Evolutionary conservation across 2,888 invertebrate species (phyloP).

Genomic region (Rhogogaster chlorosoma): DNA sequence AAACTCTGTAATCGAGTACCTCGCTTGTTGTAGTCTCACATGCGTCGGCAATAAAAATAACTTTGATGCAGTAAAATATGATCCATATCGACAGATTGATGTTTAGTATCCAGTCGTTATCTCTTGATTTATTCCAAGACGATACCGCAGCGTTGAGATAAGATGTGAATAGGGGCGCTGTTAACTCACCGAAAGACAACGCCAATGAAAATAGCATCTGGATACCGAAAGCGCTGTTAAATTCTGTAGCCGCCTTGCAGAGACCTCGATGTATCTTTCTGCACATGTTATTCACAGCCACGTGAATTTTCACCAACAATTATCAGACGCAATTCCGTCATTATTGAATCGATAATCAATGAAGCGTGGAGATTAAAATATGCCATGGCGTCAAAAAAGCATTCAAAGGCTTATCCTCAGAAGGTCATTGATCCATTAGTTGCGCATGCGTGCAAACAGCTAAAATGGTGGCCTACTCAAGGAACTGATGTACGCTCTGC

Average conservation of each 20-base stretch:
- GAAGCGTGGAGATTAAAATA: too few relatives aligned
- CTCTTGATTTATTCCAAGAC: background rate
- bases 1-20: background rate
- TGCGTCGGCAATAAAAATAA: background rate
- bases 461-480: too few relatives aligned
- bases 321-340: too few relatives aligned
- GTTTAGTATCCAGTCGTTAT: background rate
- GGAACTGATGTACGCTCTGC: too few relatives aligned
- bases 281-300: background rate
- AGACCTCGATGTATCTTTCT: conserved; percentile 8
- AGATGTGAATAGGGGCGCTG: background rate
- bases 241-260: too few relatives aligned
- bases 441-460: too few relatives aligned
- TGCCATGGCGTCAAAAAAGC: too few relatives aligned
- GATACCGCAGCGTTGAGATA: background rate
- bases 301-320: background rate
- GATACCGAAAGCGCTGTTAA: background rate
- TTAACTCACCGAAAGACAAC: too few relatives aligned
- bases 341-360: too few relatives aligned
- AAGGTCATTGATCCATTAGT: too few relatives aligned
- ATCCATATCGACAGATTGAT: background rate
- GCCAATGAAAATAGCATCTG: background rate
- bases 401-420: too few relatives aligned
- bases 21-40: background rate
- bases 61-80: background rate